Percentiles rank a stretch among this genome's conserved stretches.
These are phyloP conservation scores for Gymnothorax reevesii DNA, from an alignment of 2,797 vertebrate species.

Conservation along the genomic window DNA sequence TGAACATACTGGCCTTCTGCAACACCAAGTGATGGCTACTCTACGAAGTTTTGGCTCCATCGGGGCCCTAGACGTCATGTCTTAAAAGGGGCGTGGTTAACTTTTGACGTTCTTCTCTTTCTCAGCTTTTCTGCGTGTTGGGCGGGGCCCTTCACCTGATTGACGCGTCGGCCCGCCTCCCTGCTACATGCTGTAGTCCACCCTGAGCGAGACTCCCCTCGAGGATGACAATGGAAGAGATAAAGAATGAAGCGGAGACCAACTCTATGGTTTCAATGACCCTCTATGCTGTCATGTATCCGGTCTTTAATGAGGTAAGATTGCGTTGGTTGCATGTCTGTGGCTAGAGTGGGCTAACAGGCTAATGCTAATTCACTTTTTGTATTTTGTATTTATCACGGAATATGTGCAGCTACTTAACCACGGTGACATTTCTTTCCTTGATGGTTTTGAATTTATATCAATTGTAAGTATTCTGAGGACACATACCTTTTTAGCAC, in stretches of 20 bases:
- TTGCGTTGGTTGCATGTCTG: too few relatives aligned
- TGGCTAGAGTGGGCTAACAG: background rate
- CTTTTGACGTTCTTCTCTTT: background rate
- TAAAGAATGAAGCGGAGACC: slow-evolving; percentile 91
- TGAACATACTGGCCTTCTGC: too few relatives aligned
- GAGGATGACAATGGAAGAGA: slow-evolving; percentile 97
- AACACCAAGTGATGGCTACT: too few relatives aligned
- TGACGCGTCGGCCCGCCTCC: slow-evolving; percentile 71
- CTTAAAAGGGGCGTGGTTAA: too few relatives aligned
- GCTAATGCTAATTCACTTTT: too few relatives aligned
- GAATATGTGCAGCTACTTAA: too few relatives aligned
- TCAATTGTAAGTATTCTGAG: background rate
- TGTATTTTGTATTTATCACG: too few relatives aligned
- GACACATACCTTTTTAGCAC: background rate
- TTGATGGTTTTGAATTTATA: too few relatives aligned
- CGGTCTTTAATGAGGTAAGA: slow-evolving; percentile 88
- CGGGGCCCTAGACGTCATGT: too few relatives aligned
- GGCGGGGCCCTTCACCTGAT: slow-evolving; percentile 63
- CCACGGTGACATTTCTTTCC: too few relatives aligned
- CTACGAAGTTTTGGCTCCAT: too few relatives aligned
- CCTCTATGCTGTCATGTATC: slow-evolving; percentile 91
- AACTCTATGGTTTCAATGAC: slow-evolving; percentile 91
- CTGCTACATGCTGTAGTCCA: slow-evolving; percentile 57
- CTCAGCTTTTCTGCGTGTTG: background rate
- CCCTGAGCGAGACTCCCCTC: slow-evolving; percentile 81